phyloP scores from a whole-genome alignment of 2,797 vertebrate species.

The Lagorchestes hirsutus region DNA sequence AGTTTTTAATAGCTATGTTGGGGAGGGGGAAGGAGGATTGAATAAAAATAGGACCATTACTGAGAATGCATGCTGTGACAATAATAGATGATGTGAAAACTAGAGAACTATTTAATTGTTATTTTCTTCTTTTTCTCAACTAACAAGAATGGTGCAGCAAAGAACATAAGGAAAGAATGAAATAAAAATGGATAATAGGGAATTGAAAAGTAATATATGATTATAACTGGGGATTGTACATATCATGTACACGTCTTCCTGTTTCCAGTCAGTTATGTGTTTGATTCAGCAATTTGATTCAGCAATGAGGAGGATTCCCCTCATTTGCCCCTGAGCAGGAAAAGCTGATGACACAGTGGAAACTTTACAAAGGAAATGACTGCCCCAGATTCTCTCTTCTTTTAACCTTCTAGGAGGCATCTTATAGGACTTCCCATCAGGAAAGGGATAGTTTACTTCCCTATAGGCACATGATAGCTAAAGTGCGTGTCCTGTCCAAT shows the following conservation, averaged over 20 bases:
- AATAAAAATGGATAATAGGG: background rate
- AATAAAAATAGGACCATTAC: background rate
- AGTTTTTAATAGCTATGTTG: background rate
- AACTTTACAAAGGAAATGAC: too few species aligned
- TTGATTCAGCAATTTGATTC: too few species aligned
- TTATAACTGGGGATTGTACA: background rate
- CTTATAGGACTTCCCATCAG: too few species aligned
- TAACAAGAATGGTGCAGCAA: background rate
- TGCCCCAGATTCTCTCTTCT: too few species aligned
- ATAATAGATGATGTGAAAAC: background rate
- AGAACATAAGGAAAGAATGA: background rate
- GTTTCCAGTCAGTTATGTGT: too few species aligned
- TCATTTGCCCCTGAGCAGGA: too few species aligned
- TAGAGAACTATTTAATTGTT: background rate
- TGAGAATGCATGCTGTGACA: background rate
- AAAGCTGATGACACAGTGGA: too few species aligned
- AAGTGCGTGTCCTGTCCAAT: too few species aligned
- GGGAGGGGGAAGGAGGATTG: background rate
- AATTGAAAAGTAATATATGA: background rate
- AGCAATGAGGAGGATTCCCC: too few species aligned
- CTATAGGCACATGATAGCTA: too few species aligned
- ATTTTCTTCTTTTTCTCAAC: background rate
- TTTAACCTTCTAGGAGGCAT: too few species aligned
- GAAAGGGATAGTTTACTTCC: too few species aligned
- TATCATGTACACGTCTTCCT: background rate